A percentile compares a stretch with the other conserved stretches of the same genome.
Conservation (phyloP, 2,888 invertebrate species). For the Trissoscelio sp. region DNA sequence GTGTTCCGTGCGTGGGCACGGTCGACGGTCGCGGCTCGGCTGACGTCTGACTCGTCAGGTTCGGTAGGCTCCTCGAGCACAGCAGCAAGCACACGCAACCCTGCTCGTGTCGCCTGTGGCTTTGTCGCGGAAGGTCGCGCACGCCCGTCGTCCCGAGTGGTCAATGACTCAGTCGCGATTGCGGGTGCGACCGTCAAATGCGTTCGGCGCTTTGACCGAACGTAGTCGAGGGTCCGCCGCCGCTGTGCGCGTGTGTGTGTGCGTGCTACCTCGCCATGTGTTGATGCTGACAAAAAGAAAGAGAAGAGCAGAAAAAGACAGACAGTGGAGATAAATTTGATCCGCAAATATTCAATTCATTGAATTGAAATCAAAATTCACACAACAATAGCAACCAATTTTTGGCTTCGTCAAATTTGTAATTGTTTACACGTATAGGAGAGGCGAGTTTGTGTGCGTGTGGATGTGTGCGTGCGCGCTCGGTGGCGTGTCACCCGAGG, state of each 20-base stretch:
- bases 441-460: not conserved
- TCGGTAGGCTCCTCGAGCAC: conserved; percentile 48
- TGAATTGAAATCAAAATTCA: too few relatives aligned
- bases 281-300: conserved; percentile 1
- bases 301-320: not conserved
- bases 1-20: conserved; percentile 56
- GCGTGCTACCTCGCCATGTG: conserved; percentile 19
- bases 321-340: too few relatives aligned
- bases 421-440: conserved; percentile 16
- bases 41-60: not conserved
- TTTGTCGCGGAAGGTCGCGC: conserved; percentile 14
- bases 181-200: conserved; percentile 7
- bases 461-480: conserved; percentile 36
- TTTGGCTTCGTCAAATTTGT: too few relatives aligned
- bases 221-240: conserved; percentile 1
- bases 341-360: too few relatives aligned
- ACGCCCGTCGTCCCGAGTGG: conserved; percentile 19
- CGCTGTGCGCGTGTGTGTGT: not conserved
- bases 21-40: conserved; percentile 46
- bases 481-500: conserved; percentile 38
- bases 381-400: too few relatives aligned
- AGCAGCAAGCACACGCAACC: too few relatives aligned
- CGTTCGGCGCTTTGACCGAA: conserved; percentile 14
- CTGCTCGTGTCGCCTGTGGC: conserved; percentile 22
- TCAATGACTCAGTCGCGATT: conserved; percentile 51